These are phyloP conservation scores for Cheilosia variabilis DNA, from an alignment of 2,888 invertebrate genomes.

Conservation along the genomic window DNA sequence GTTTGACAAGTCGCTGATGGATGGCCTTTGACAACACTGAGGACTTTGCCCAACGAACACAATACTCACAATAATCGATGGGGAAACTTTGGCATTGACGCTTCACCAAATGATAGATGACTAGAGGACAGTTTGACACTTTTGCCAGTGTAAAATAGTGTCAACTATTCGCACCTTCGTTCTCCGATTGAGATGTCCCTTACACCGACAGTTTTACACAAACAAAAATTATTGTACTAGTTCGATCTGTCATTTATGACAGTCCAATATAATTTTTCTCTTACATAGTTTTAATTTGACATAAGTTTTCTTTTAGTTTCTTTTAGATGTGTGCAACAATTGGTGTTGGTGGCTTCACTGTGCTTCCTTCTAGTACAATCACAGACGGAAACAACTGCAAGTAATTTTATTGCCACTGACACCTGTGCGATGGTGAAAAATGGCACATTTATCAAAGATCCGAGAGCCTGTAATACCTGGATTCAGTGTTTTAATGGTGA, in stretches of 20 bases:
- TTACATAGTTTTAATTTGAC: background rate
- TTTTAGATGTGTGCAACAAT: background rate
- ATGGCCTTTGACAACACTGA: background rate
- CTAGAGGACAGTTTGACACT: too few species aligned
- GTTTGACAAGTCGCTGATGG: background rate
- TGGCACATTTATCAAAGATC: slow-evolving; percentile 80
- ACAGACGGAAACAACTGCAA: background rate
- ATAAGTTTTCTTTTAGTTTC: background rate
- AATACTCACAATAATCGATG: too few species aligned
- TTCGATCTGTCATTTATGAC: background rate
- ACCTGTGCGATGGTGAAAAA: slow-evolving; percentile 78
- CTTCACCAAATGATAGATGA: too few species aligned
- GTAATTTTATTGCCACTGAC: slow-evolving; percentile 77
- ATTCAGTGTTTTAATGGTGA: slow-evolving; percentile 78
- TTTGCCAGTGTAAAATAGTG: too few species aligned
- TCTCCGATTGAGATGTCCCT: too few species aligned
- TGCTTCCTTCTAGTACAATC: background rate
- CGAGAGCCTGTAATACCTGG: slow-evolving; percentile 79
- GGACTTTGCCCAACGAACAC: background rate
- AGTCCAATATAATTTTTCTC: background rate
- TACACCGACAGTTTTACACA: too few species aligned
- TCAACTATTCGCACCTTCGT: too few species aligned
- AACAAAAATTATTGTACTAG: too few species aligned
- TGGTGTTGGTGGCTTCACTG: background rate
- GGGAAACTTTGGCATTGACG: too few species aligned